phyloP scores from a whole-genome alignment of 2,113 vertebrate species.

The Erythrolamprus reginae region DNA sequence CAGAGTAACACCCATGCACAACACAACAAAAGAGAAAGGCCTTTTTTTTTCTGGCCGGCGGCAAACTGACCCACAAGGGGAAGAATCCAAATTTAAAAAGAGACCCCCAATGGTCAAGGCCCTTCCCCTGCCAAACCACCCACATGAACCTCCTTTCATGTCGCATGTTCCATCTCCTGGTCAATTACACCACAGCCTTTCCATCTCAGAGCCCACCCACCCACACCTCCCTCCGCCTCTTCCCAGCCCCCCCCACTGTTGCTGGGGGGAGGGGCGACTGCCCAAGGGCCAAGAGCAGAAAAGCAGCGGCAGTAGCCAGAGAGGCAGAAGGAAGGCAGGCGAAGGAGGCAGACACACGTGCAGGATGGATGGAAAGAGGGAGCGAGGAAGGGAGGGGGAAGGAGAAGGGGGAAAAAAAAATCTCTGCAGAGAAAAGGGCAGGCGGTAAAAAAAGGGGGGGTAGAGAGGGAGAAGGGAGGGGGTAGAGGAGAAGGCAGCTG shows the following conservation, averaged over 20 bases:
- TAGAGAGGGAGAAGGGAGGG: too few species aligned
- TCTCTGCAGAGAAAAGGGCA: not conserved
- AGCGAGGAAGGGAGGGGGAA: too few species aligned
- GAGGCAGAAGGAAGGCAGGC: too few species aligned
- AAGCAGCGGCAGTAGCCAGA: too few species aligned
- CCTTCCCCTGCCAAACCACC: not conserved
- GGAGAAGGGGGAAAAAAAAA: not conserved
- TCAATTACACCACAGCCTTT: not conserved
- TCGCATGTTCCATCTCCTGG: not conserved
- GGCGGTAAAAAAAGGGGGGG: rapidly evolving
- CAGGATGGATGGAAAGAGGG: too few species aligned
- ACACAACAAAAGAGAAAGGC: not conserved
- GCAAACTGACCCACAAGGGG: too few species aligned
- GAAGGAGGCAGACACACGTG: too few species aligned
- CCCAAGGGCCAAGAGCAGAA: too few species aligned
- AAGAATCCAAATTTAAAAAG: not conserved
- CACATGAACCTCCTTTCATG: not conserved
- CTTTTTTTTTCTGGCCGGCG: not conserved
- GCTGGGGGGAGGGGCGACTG: rapidly evolving
- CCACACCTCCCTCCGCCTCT: not conserved
- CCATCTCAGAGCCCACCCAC: not conserved
- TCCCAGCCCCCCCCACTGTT: not conserved
- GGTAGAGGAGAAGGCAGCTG: not conserved
- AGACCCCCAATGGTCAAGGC: not conserved
- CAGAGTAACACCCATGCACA: not conserved